Base-by-base conservation (phyloP, 1,140 invertebrate genomes). In the Physella acuta region DNA sequence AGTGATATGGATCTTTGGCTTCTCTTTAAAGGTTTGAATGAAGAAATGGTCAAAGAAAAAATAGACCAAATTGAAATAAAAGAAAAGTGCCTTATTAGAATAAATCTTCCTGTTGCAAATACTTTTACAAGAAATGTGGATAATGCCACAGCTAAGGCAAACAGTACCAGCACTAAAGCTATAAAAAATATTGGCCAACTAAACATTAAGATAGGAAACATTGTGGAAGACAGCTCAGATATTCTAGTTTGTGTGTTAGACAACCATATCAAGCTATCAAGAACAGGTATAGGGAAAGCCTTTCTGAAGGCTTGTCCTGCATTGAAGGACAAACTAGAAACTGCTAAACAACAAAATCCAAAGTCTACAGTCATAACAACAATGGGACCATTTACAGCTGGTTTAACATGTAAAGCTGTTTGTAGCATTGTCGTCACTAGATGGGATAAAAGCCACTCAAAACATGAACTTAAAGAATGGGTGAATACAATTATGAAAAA, bases 371-470 rank as follows among this genome's bases (percentile, higher is more conserved):
- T 58, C 24, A n/a, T n/a, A n/a, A 33, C 16, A 58, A 58, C 56
- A 4, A 58, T 20, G 56, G 56, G 30, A 33, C 28, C 16, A 3
- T 34, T 58, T 3, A n/a, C n/a, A n/a, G 26, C 16, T 33, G 30
- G 1, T 58, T 20, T 58, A 11, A 58, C 33, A n/a, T 58, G 56
- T 34, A 30, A 58, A 33, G 56, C 56, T 16, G 36, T 58, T 58
- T 58, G 56, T 17, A 30, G 36, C 36, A 58, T 58, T 2, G 24
- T 58, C n/a, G 30, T 58, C 3, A 58, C 56, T 3, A 30, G 30
- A 33, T 58, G 56, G 56, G 24, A 58, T 58, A 4, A 1, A 3
- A 58, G 26, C 16, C 11, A 11, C 30, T 58, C 56, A 5, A 5
- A 8, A 33, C 4, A 4, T 16, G 4, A 58, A 16, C 56, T 58